phyloP scores from a whole-genome alignment of 2,113 vertebrate genomes.

The Nothoprocta pentlandii region DNA sequence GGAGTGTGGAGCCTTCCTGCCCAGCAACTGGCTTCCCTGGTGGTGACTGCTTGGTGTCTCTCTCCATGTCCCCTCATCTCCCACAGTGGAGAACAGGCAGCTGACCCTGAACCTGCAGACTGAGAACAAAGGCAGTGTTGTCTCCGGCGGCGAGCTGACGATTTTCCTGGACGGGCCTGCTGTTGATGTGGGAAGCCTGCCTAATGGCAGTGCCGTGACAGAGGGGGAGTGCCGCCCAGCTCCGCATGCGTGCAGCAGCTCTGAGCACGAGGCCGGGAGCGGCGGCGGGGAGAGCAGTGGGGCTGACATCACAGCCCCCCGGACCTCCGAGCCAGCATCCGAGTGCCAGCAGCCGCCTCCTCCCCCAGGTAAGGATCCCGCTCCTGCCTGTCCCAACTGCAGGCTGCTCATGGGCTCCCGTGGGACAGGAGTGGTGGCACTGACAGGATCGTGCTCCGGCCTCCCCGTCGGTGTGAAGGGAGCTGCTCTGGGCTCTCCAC shows the following conservation, averaged over 20 bases:
- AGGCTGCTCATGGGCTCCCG: accelerated
- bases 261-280: background rate
- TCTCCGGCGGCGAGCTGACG: conserved; percentile 92
- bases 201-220: conserved; percentile 85
- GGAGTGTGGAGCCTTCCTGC: background rate
- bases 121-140: conserved; percentile 95
- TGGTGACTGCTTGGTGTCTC: background rate
- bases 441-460: background rate
- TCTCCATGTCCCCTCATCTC: conserved; percentile 2
- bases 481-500: background rate
- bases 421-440: accelerated
- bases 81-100: conserved; percentile 94
- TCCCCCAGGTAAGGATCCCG: background rate
- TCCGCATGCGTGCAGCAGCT: background rate
- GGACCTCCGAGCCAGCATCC: conserved; percentile 32
- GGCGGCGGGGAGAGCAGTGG: background rate
- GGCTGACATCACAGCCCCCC: background rate
- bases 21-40: accelerated
- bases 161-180: conserved; percentile 93
- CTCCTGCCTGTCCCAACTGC: accelerated
- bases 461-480: background rate
- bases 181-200: conserved; percentile 92
- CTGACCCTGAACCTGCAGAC: conserved; percentile 94
- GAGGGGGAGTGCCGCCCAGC: conserved; percentile 88
- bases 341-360: background rate